Evolutionary conservation across 2,113 vertebrate species (phyloP), one percentile per base, ranked within the genome.

Genomic region (Toxotes jaculatrix): DNA sequence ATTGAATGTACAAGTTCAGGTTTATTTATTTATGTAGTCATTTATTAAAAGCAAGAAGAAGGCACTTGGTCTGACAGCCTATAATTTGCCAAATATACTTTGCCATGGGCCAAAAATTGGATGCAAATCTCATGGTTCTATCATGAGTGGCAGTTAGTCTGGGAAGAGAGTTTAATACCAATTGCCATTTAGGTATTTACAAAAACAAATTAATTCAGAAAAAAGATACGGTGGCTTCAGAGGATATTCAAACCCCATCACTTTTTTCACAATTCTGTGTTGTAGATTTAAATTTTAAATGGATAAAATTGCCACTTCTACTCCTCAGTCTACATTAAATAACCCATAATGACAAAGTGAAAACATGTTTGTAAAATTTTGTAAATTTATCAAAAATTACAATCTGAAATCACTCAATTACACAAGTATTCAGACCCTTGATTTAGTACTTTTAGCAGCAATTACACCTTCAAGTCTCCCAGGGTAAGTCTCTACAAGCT

Each of bases 41-140:
- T 81, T 23, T 4, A 65, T 55, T 40, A 66, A 14, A 66, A 66
- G 32, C 40, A 45, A 70, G 42, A 71, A 43, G 42, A 43, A 43
- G 23, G 38, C 32, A 32, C 9, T 8, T 17, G 63, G 21, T 66
- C 55, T 68, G 6, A 65, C 9, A 32, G n/a, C 14, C 32, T 7
- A 16, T 23, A 4, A 17, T 56, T 5, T 72, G 60, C 43, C 34
- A 62, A 32, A 27, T 27, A 27, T 27, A 27, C 27, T 27, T 27
- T 27, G 27, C 27, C 27, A 23, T 19, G 8, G 8, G 51, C 17
- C 47, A 60, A 38, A n/a, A 38, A 45, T 16, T 13, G 38, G 19
- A 65, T n/a, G 36, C 32, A 61, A 21, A 38, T 43, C n/a, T 56
- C 12, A 9, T 27, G n/a, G n/a, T 4, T 56, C 21, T 27, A 55